Evolutionary conservation across 1,140 invertebrate species (phyloP).

Genomic region (Drosophila paulistorum): DNA sequence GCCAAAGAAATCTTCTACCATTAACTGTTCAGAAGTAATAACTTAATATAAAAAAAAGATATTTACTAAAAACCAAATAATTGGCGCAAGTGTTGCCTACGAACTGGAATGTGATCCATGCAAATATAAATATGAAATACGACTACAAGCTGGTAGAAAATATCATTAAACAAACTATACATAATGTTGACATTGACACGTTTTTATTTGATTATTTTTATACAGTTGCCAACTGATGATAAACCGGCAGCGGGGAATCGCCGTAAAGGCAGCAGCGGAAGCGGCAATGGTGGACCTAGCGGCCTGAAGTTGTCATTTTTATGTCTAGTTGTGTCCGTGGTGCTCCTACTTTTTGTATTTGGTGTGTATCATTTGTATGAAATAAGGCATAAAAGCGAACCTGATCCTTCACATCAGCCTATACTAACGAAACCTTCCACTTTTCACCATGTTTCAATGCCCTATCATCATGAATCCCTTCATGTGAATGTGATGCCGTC

Average conservation of each 20-base stretch:
- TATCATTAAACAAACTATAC: conserved; percentile 27
- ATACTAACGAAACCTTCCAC: conserved; percentile 58
- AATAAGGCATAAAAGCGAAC: not conserved
- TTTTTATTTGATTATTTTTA: not conserved
- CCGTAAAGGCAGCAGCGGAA: conserved; percentile 54
- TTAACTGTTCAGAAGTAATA: too few species aligned
- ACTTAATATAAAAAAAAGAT: too few species aligned
- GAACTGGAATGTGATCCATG: not conserved
- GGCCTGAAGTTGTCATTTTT: conserved; percentile 79
- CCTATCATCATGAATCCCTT: conserved; percentile 45
- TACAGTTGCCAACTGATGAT: conserved; percentile 66
- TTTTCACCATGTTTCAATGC: conserved; percentile 56
- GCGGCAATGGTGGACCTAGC: conserved; percentile 46
- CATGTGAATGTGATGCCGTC: not conserved
- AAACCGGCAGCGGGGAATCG: conserved; percentile 40
- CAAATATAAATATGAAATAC: not conserved
- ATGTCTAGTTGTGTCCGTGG: conserved; percentile 73
- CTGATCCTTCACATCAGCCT: conserved; percentile 15
- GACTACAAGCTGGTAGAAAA: conserved; percentile 29
- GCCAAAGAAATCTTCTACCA: too few species aligned
- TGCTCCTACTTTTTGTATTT: conserved; percentile 73
- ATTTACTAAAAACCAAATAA: not conserved
- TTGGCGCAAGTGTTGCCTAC: not conserved
- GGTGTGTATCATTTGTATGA: conserved; percentile 73
- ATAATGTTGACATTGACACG: not conserved